Conservation (phyloP, 2,888 invertebrate genomes). For the Calliphora vomitoria region DNA sequence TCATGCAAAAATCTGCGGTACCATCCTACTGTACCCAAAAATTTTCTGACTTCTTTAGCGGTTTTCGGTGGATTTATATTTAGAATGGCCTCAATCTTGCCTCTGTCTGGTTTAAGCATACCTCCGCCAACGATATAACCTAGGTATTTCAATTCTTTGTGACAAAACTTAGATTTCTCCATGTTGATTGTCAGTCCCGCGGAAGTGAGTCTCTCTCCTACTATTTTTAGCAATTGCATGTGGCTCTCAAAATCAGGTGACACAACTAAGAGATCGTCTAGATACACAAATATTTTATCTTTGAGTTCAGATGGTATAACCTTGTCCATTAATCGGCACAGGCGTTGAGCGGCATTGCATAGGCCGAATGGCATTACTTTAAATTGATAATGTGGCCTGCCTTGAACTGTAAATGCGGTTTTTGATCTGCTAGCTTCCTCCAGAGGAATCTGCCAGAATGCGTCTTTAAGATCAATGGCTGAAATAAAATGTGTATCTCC, state of each 20-base stretch:
- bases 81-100: neutral
- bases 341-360: constrained; percentile 16
- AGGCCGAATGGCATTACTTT: neutral
- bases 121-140: neutral
- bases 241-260: neutral
- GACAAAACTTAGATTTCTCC: constrained; percentile 13
- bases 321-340: constrained; percentile 16
- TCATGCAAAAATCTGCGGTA: neutral
- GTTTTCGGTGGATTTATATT: neutral
- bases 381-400: neutral
- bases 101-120: neutral
- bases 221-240: constrained; percentile 8
- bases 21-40: constrained; percentile 39
- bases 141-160: constrained; percentile 10
- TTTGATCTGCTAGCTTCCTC: neutral
- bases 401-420: neutral
- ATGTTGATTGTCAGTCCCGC: neutral
- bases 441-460: too few relatives aligned
- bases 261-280: constrained; percentile 18
- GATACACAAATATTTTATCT: neutral
- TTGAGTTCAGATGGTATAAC: neutral
- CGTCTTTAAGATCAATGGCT: too few relatives aligned
- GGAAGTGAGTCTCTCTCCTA: constrained; percentile 1
- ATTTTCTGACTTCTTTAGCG: constrained; percentile 7
- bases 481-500: too few relatives aligned